These are phyloP conservation scores for Philaethria dido DNA, from an alignment of 2,888 invertebrate genomes.

Conservation along the genomic window DNA sequence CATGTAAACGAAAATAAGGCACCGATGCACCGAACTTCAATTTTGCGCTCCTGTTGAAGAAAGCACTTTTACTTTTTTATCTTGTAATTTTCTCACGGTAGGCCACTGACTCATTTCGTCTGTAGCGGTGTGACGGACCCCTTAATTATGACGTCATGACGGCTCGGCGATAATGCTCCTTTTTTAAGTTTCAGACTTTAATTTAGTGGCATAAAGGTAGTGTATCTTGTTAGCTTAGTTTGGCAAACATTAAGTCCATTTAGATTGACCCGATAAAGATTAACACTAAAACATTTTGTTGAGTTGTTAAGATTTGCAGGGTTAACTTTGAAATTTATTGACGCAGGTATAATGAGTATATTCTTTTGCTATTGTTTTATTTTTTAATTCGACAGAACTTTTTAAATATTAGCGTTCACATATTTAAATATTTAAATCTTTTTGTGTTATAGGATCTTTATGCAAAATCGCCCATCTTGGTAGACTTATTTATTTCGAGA, in stretches of 20 bases:
- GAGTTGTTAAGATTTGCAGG: constrained; percentile 39
- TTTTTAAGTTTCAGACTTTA: constrained; percentile 65
- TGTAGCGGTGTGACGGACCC: constrained; percentile 59
- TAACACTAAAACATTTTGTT: constrained; percentile 45
- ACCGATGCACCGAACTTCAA: constrained; percentile 68
- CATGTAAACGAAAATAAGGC: constrained; percentile 67
- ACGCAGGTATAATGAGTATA: constrained; percentile 29
- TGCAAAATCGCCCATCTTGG: too few species aligned
- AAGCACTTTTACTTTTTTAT: constrained; percentile 80
- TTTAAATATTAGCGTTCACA: neutral
- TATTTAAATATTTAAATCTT: neutral
- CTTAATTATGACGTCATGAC: constrained; percentile 77
- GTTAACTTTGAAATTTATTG: constrained; percentile 31
- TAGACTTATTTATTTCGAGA: neutral
- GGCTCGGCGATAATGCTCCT: constrained; percentile 56
- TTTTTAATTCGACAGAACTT: constrained; percentile 1
- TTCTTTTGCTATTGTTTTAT: constrained; percentile 25
- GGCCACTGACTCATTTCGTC: constrained; percentile 65
- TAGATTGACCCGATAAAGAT: constrained; percentile 45
- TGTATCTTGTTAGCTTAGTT: constrained; percentile 57
- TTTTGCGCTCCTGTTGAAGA: constrained; percentile 75
- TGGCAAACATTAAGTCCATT: constrained; percentile 48
- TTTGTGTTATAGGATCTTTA: too few species aligned
- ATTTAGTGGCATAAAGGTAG: constrained; percentile 65
- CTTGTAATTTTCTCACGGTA: constrained; percentile 69